These are phyloP conservation scores for Bovichtus diacanthus DNA, from an alignment of 2,797 vertebrate species.

Conservation along the genomic window DNA sequence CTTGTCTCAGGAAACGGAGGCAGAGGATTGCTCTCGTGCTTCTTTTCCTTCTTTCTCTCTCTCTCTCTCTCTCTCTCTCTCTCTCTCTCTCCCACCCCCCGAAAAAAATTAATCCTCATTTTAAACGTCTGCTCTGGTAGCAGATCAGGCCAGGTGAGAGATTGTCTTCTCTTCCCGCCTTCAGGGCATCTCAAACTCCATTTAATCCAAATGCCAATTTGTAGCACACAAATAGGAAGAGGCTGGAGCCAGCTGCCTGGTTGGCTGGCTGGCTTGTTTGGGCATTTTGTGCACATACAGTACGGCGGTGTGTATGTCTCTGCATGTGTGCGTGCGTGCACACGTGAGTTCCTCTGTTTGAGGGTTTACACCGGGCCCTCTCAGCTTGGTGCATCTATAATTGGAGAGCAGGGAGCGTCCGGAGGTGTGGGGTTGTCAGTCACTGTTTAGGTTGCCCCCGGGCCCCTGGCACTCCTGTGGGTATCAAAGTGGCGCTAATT, in stretches of 20 bases:
- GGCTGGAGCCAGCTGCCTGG: constrained; percentile 67
- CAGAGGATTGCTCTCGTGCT: constrained; percentile 43
- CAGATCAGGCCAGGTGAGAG: constrained; percentile 84
- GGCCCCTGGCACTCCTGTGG: constrained; percentile 98
- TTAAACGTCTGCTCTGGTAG: constrained; percentile 83
- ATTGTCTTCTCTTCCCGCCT: constrained; percentile 78
- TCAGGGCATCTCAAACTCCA: constrained; percentile 87
- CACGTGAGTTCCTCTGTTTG: constrained; percentile 29
- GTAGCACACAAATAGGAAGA: constrained; percentile 92
- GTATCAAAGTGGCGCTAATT: constrained; percentile 99
- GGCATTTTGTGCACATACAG: constrained; percentile 67
- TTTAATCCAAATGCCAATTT: constrained; percentile 99
- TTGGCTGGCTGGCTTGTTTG: constrained; percentile 88
- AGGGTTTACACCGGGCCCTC: constrained; percentile 77
- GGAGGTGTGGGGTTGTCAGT: constrained; percentile 97
- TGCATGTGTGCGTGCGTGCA: constrained; percentile 13
- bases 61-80: too few relatives aligned
- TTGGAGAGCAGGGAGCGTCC: constrained; percentile 97
- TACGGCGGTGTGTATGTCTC: constrained; percentile 65
- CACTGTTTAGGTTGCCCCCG: constrained; percentile 99
- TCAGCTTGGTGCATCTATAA: constrained; percentile 93
- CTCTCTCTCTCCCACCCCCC: neutral
- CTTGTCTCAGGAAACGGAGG: constrained; percentile 54
- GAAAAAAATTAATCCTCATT: constrained; percentile 86
- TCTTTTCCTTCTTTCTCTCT: constrained; percentile 17